Base-by-base conservation (phyloP, 1,140 invertebrate genomes). In the Nasonia longicornis region DNA sequence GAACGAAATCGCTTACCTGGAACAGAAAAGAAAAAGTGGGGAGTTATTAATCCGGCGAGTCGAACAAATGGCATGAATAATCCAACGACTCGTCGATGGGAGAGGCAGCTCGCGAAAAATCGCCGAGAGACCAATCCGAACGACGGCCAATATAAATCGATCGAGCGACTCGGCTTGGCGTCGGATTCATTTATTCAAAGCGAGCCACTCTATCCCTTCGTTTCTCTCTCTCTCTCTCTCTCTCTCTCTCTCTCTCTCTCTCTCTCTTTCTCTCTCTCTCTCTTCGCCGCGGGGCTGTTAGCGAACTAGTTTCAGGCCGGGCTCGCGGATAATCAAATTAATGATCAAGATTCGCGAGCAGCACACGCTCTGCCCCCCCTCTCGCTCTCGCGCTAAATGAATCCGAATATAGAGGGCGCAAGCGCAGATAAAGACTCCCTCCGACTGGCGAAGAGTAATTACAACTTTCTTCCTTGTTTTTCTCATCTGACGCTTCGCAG, bases 311-410 rank as follows among this genome's bases (percentile, higher is more conserved):
- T 67, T 67, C 64, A 67, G 14, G 22, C 64, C 64, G 64, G 26
- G 29, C 64, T 67, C 69, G 14, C 69, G 69, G 69, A 22, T 71
- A 42, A 71, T 71, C 35, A 38, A 71, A 71, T 71, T 71, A 71
- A 71, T 71, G 69, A 71, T 71, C 69, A 42, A 71, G 69, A 71
- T 71, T 71, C 69, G 69, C 69, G 69, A 31, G 35, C 35, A 58
- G 69, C 69, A 31, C 64, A 29, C 29, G 29, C 22, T 66, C 64
- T 66, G 4, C 1, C 35, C 7, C 35, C 35, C 3, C 35, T 4
- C 35, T 38, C 3, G 35, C 7, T 42, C 64, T 22, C 10, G 64
- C 26, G 69, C 22, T 71, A 71, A 71, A 71, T 71, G 69, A 71
- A 71, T 31, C 14, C 69, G 31, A 71, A 38, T 35, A 31, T 3